These are phyloP conservation scores for Tachuris rubrigastra DNA, from an alignment of 2,113 vertebrate genomes.

Conservation along the genomic window DNA sequence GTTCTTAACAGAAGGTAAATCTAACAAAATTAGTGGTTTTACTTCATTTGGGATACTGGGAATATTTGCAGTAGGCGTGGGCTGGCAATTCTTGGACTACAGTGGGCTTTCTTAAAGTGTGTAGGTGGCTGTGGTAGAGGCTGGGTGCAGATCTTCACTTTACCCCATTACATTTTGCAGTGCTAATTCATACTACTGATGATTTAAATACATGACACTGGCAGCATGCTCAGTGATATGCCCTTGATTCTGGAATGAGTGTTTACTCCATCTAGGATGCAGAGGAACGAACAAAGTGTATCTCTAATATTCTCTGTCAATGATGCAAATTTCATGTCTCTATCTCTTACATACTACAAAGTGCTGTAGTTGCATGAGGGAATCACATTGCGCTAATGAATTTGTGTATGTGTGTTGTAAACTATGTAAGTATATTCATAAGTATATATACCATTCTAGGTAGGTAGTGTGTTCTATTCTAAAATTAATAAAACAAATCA, in stretches of 20 bases:
- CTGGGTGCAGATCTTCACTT: not conserved
- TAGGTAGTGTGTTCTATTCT: not conserved
- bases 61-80: not conserved
- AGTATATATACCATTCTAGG: not conserved
- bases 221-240: not conserved
- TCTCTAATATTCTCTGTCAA: not conserved
- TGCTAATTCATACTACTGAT: not conserved
- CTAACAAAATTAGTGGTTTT: not conserved
- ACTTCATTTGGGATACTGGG: not conserved
- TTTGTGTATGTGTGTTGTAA: not conserved
- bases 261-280: not conserved
- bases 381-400: not conserved
- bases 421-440: not conserved
- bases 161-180: not conserved
- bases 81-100: not conserved
- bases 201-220: not conserved
- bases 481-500: slow-evolving; percentile 7
- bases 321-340: not conserved
- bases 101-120: not conserved
- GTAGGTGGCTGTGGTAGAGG: not conserved
- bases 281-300: not conserved
- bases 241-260: not conserved
- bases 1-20: not conserved
- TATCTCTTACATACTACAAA: not conserved
- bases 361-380: not conserved